A percentile compares a stretch with the other conserved stretches of the same genome.
These are phyloP conservation scores for Amblyopsis hoosieri DNA, from an alignment of 2,797 vertebrate genomes.

Conservation along the genomic window DNA sequence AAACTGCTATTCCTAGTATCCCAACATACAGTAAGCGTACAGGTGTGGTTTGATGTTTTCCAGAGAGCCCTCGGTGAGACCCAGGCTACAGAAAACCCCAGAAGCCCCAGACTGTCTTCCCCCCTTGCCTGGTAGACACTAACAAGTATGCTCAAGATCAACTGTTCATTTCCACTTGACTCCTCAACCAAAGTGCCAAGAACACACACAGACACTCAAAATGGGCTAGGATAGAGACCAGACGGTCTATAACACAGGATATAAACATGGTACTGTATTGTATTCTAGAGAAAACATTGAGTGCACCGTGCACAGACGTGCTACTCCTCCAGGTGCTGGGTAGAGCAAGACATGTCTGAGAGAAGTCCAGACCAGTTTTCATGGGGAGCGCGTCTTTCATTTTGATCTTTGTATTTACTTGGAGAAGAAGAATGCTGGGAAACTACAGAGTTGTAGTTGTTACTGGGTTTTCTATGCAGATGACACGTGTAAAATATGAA, in stretches of 20 bases:
- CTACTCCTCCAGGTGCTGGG: conserved; percentile 52
- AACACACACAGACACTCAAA: conserved; percentile 46
- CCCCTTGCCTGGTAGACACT: conserved; percentile 90
- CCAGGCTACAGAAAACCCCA: conserved; percentile 84
- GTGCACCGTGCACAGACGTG: conserved; percentile 36
- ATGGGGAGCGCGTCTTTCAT: not conserved
- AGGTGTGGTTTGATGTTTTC: conserved; percentile 42
- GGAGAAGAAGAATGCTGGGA: no score
- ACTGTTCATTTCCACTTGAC: conserved; percentile 48
- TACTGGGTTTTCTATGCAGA: no score
- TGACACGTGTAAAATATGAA: no score
- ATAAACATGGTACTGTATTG: not conserved
- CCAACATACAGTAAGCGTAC: conserved; percentile 9
- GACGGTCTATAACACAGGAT: conserved; percentile 19
- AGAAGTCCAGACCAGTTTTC: conserved; percentile 11
- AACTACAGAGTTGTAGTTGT: no score
- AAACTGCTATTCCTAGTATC: not conserved
- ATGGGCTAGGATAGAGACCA: conserved; percentile 38
- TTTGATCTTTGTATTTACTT: conserved; percentile 15
- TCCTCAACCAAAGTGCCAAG: conserved; percentile 76
- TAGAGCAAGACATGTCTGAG: conserved; percentile 41
- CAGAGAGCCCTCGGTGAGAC: conserved; percentile 91
- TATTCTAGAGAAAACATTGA: conserved; percentile 2
- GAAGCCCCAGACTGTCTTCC: conserved; percentile 86
- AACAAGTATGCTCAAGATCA: not conserved